These are phyloP conservation scores for Pelagia noctiluca DNA, from an alignment of 30 jellyfish, hydroid and myxozoan genomes.

Conservation along the genomic window DNA sequence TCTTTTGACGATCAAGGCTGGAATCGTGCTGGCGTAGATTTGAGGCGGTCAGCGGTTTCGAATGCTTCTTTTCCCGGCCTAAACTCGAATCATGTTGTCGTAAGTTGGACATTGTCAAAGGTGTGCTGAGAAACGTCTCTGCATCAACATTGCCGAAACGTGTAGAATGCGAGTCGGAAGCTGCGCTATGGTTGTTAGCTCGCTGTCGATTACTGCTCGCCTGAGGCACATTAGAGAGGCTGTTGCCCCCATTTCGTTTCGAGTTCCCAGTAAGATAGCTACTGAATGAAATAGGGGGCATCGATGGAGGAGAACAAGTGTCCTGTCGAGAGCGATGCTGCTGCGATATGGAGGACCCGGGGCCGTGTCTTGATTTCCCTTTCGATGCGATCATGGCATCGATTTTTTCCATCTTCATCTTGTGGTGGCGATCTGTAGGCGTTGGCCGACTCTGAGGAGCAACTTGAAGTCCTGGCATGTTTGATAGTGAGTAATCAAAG, in stretches of 20 bases:
- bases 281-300: constrained; percentile 91
- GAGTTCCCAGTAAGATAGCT: constrained; percentile 83
- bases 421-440: constrained; percentile 64
- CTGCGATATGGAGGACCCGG: constrained; percentile 40
- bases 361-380: constrained; percentile 70
- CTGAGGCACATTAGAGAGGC: constrained; percentile 72
- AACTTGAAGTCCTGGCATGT: constrained; percentile 80
- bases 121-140: constrained; percentile 78
- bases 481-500: constrained; percentile 89
- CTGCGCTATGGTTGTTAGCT: constrained; percentile 38
- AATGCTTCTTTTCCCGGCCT: constrained; percentile 83
- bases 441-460: constrained; percentile 74
- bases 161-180: constrained; percentile 37
- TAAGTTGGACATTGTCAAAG: constrained; percentile 93
- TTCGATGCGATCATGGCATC: constrained; percentile 95
- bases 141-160: constrained; percentile 75
- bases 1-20: constrained; percentile 89
- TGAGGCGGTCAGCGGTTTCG: constrained; percentile 88
- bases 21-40: constrained; percentile 92
- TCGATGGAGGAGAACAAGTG: constrained; percentile 79
- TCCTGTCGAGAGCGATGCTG: constrained; percentile 75
- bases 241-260: constrained; percentile 76
- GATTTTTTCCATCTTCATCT: constrained; percentile 84
- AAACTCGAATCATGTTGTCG: constrained; percentile 94
- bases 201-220: constrained; percentile 73